A percentile compares a stretch with the other conserved stretches of the same genome.
Evolutionary conservation across 2,888 invertebrate genomes (phyloP).

Genomic region (Drosophila flavopinicola): DNA sequence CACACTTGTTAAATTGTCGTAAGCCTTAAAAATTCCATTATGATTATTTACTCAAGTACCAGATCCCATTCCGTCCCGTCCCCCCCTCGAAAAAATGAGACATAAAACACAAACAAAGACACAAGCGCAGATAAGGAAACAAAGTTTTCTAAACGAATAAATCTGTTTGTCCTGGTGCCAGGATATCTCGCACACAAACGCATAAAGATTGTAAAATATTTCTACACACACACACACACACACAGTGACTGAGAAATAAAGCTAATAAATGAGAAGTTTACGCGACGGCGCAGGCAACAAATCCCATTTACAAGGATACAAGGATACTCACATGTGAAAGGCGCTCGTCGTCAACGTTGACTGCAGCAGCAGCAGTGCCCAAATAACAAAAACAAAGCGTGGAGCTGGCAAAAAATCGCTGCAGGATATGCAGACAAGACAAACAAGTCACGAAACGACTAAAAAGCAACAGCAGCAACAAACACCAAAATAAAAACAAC

Average conservation of each 20-base stretch:
- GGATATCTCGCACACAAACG: constrained; percentile 40
- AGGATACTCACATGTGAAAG: no score
- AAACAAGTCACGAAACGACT: constrained; percentile 72
- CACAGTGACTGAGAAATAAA: constrained; percentile 40
- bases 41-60: constrained; percentile 74
- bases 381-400: constrained; percentile 28
- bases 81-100: constrained; percentile 16
- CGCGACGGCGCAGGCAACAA: constrained; percentile 69
- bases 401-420: constrained; percentile 54
- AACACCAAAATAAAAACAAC: constrained; percentile 43
- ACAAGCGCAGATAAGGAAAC: constrained; percentile 65
- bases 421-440: constrained; percentile 80
- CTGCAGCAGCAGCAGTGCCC: constrained; percentile 34
- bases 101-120: constrained; percentile 63
- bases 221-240: constrained; percentile 29
- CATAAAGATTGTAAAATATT: constrained; percentile 75
- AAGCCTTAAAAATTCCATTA: constrained; percentile 79
- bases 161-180: constrained; percentile 75
- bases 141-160: constrained; percentile 79
- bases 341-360: constrained; percentile 26
- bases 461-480: constrained; percentile 18
- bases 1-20: constrained; percentile 68
- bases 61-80: not conserved
- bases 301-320: constrained; percentile 72
- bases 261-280: constrained; percentile 78